Evolutionary conservation across 2,888 invertebrate species (phyloP).

Genomic region (Catocala nupta): DNA sequence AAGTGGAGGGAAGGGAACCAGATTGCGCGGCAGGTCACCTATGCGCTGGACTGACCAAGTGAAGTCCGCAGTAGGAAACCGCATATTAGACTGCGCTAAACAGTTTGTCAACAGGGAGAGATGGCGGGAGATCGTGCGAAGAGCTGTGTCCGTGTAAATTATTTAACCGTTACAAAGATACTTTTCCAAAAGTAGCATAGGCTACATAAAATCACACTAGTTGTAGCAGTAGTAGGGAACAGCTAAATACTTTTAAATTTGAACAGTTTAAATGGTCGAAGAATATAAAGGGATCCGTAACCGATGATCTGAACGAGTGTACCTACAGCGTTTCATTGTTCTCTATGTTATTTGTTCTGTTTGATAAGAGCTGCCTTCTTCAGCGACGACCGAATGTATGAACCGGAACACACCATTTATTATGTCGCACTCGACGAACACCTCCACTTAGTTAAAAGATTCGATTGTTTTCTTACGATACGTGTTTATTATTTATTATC

Average conservation of each 20-base stretch:
- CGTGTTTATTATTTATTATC: constrained; percentile 29
- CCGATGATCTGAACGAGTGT: constrained; percentile 69
- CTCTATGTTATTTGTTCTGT: constrained; percentile 81
- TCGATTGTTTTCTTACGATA: constrained; percentile 72
- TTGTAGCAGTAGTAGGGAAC: too few relatives aligned
- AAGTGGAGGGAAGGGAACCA: too few relatives aligned
- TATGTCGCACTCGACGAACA: constrained; percentile 62
- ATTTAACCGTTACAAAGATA: too few relatives aligned
- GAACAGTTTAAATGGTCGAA: constrained; percentile 45
- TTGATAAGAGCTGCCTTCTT: constrained; percentile 81
- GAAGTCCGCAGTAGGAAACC: too few relatives aligned
- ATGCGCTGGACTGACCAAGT: too few relatives aligned
- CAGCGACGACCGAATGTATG: constrained; percentile 74
- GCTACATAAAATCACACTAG: too few relatives aligned
- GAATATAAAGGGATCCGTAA: constrained; percentile 62
- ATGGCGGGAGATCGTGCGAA: too few relatives aligned
- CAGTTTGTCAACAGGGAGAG: too few relatives aligned
- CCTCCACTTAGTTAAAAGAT: constrained; percentile 74
- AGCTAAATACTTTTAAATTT: neutral
- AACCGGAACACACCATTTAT: constrained; percentile 75
- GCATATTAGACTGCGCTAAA: too few relatives aligned
- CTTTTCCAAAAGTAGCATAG: too few relatives aligned
- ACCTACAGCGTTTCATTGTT: constrained; percentile 81
- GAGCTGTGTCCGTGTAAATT: too few relatives aligned
- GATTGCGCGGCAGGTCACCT: too few relatives aligned